A percentile compares a stretch with the other conserved stretches of the same genome.
Evolutionary conservation across 2,888 invertebrate genomes (phyloP).

Genomic region (Eupithecia subumbrata): DNA sequence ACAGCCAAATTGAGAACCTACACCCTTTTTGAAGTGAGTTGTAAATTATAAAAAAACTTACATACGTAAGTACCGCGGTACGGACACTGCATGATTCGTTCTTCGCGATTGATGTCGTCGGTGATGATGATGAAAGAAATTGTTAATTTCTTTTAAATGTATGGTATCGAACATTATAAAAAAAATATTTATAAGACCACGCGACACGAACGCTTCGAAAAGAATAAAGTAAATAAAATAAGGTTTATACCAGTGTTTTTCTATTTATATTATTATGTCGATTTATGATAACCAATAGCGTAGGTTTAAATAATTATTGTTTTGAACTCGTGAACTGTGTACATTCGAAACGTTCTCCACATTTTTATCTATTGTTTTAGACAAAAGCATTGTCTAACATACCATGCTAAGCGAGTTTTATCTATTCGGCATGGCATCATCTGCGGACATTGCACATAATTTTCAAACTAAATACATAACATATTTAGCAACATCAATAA

Average conservation of each 20-base stretch:
- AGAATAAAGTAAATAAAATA: neutral
- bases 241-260: neutral
- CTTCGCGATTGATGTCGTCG: neutral
- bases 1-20: too few relatives aligned
- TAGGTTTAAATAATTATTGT: neutral
- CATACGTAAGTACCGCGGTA: neutral
- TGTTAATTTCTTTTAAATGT: neutral
- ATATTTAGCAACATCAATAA: too few relatives aligned
- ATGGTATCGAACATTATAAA: neutral
- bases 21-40: too few relatives aligned
- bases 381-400: neutral
- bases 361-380: slow-evolving; percentile 1
- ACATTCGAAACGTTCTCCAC: neutral
- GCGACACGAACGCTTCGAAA: neutral
- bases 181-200: neutral
- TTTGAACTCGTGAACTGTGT: neutral
- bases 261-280: neutral
- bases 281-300: neutral
- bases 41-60: too few relatives aligned
- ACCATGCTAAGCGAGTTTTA: neutral
- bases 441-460: neutral
- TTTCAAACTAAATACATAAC: too few relatives aligned
- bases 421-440: neutral
- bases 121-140: neutral
- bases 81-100: neutral